Conservation (phyloP, 2,113 vertebrate genomes). For the Dasyurus viverrinus region DNA sequence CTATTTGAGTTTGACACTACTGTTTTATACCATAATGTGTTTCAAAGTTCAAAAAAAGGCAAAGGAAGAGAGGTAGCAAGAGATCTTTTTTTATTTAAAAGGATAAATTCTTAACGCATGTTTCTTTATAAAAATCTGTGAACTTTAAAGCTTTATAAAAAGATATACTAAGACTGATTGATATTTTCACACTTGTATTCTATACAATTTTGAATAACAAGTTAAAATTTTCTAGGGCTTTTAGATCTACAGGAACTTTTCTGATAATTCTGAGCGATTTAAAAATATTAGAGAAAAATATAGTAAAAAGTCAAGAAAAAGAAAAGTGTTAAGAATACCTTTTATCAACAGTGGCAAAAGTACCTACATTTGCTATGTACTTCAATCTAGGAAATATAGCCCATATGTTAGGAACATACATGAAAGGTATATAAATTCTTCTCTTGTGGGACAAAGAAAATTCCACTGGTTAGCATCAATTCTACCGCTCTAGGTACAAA, state of each 20-base stretch:
- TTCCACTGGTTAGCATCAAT: slow-evolving; percentile 65
- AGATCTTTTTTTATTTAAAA: not conserved
- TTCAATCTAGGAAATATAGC: slow-evolving; percentile 38
- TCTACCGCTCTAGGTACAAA: slow-evolving; percentile 44
- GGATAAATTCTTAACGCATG: not conserved
- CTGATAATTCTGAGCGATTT: not conserved
- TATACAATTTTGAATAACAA: not conserved
- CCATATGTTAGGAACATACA: slow-evolving; percentile 14
- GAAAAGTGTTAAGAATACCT: not conserved
- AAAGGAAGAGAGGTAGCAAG: not conserved
- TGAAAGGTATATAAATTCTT: slow-evolving; percentile 56
- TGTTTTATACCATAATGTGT: not conserved
- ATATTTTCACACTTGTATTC: not conserved
- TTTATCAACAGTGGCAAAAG: slow-evolving; percentile 31
- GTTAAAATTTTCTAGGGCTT: not conserved
- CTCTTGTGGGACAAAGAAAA: slow-evolving; percentile 52
- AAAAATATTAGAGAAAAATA: slow-evolving; percentile 9
- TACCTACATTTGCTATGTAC: slow-evolving; percentile 1
- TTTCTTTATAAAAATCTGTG: not conserved
- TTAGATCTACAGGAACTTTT: not conserved
- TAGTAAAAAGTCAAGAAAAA: slow-evolving; percentile 11
- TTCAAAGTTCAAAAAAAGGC: not conserved
- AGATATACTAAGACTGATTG: not conserved
- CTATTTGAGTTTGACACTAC: not conserved
- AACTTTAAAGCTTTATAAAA: not conserved